These are phyloP conservation scores for Eretmochelys imbricata DNA, from an alignment of 2,113 vertebrate genomes.

Conservation along the genomic window DNA sequence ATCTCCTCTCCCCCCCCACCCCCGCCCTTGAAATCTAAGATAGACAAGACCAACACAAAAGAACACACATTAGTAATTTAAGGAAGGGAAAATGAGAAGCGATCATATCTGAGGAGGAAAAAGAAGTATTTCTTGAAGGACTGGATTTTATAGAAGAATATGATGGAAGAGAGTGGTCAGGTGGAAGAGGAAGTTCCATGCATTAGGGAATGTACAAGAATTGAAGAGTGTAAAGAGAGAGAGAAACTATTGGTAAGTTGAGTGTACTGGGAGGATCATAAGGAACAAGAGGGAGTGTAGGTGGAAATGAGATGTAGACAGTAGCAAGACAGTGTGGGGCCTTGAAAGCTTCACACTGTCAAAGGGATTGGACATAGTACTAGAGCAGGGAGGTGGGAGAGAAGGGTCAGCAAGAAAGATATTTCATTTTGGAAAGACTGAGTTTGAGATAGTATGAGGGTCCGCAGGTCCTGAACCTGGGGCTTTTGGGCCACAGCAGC, in stretches of 20 bases:
- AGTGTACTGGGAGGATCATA: not conserved
- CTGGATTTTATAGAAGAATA: not conserved
- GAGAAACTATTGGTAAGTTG: not conserved
- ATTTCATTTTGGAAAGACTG: accelerated
- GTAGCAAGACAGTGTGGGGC: not conserved
- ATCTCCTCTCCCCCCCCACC: not conserved
- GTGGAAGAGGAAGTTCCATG: not conserved
- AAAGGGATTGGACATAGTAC: not conserved
- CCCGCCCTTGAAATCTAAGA: not conserved
- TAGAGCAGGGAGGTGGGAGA: not conserved
- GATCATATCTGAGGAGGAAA: not conserved
- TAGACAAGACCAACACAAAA: not conserved
- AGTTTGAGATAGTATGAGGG: not conserved
- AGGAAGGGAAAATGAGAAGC: not conserved
- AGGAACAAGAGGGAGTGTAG: not conserved
- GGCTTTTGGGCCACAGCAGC: not conserved
- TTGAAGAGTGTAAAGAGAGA: not conserved
- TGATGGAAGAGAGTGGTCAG: not conserved
- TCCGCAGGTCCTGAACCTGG: not conserved
- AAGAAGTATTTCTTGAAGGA: not conserved
- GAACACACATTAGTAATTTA: not conserved
- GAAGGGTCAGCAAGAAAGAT: not conserved
- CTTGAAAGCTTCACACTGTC: not conserved
- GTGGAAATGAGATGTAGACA: not conserved
- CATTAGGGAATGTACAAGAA: not conserved